Percentiles rank a stretch among this genome's conserved stretches.
phyloP scores from a whole-genome alignment of 2,113 vertebrate species.

The Poeciliopsis turrubarensis region DNA sequence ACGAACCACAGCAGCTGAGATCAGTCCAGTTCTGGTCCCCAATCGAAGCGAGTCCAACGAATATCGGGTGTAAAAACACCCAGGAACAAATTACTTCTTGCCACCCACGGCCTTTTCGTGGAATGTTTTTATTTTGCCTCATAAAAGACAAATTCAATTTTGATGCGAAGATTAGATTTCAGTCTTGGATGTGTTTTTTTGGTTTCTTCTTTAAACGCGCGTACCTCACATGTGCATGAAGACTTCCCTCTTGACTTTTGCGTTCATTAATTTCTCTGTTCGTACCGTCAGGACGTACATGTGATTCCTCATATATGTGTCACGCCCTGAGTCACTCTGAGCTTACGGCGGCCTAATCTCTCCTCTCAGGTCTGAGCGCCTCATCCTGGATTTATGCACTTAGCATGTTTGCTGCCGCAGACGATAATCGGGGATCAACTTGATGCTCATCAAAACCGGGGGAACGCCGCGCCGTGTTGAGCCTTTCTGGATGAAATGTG shows the following conservation, averaged over 20 bases:
- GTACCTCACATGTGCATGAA: neutral
- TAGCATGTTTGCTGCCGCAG: constrained; percentile 23
- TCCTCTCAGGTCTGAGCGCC: constrained; percentile 14
- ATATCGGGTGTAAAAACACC: too few species aligned
- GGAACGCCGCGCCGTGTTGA: constrained; percentile 9
- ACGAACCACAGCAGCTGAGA: too few species aligned
- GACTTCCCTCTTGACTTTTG: neutral
- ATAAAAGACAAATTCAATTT: too few species aligned
- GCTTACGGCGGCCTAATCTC: constrained; percentile 48
- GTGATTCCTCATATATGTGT: constrained; percentile 7
- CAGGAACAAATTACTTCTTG: too few species aligned
- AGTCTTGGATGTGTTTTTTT: neutral
- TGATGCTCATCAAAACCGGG: constrained; percentile 30
- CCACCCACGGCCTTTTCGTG: too few species aligned
- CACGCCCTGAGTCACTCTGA: constrained; percentile 17
- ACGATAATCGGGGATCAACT: constrained; percentile 50
- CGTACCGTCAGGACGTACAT: neutral
- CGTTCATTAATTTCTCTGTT: neutral
- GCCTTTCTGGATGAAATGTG: constrained; percentile 11
- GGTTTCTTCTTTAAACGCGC: too few species aligned
- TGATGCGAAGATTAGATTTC: neutral
- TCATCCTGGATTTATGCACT: constrained; percentile 50
- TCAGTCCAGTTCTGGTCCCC: too few species aligned
- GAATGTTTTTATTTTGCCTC: too few species aligned
- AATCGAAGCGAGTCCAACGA: too few species aligned